Conservation (phyloP, 2,888 invertebrate species). For the Tillus elongatus region DNA sequence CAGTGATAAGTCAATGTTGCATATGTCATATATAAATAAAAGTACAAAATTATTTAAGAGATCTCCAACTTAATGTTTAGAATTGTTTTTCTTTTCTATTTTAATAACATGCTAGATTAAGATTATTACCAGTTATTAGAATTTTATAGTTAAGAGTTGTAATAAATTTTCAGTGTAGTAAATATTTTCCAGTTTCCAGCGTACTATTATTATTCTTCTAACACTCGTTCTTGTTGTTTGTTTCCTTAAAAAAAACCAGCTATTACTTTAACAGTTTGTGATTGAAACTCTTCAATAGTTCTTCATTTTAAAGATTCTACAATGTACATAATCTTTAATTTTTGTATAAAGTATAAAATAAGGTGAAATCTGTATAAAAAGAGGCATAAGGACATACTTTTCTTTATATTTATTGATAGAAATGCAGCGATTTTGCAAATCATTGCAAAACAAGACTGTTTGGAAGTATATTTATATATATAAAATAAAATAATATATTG, state of each 20-base stretch:
- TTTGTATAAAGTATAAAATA: background rate
- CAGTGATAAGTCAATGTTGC: constrained; percentile 19
- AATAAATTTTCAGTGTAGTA: background rate
- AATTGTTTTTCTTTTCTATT: constrained; percentile 31
- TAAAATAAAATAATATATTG: background rate
- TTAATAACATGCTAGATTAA: constrained; percentile 26
- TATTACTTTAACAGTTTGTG: too few species aligned
- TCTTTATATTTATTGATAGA: constrained; percentile 23
- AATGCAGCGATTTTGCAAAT: constrained; percentile 16
- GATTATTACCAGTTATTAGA: constrained; percentile 15
- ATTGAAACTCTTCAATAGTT: too few species aligned
- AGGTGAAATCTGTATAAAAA: background rate
- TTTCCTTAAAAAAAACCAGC: too few species aligned
- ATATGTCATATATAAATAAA: constrained; percentile 18
- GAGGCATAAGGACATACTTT: constrained; percentile 7
- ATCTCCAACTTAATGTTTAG: constrained; percentile 35
- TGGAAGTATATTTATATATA: constrained; percentile 4
- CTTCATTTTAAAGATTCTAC: constrained; percentile 12
- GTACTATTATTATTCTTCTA: too few species aligned
- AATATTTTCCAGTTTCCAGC: background rate
- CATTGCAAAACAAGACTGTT: constrained; percentile 20
- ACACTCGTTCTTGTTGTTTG: too few species aligned
- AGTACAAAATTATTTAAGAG: constrained; percentile 26
- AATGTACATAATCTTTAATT: background rate
- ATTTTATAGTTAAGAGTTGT: background rate